Evolutionary conservation across 2,888 invertebrate genomes (phyloP).

Genomic region (Ophion ellenae): DNA sequence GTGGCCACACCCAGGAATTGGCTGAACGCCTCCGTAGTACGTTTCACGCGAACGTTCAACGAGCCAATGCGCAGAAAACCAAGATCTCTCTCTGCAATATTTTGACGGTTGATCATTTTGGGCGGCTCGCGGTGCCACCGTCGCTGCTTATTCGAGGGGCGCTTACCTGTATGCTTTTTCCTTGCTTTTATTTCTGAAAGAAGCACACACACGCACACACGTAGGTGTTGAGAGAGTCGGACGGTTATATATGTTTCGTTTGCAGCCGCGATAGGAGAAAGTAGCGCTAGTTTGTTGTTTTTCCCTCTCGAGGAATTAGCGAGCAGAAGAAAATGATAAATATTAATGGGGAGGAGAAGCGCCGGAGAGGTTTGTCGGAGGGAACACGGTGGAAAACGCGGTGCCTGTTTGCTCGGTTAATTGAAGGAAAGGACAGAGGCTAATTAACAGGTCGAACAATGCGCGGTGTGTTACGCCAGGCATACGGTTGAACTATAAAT

Average conservation of each 20-base stretch:
- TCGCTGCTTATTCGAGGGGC: too few species aligned
- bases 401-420: slow-evolving; percentile 58
- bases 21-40: slow-evolving; percentile 96
- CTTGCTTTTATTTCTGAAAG: slow-evolving; percentile 90
- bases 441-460: slow-evolving; percentile 63
- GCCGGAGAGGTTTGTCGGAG: neutral
- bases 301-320: neutral
- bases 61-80: slow-evolving; percentile 96
- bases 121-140: too few species aligned
- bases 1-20: slow-evolving; percentile 93
- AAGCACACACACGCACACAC: slow-evolving; percentile 71
- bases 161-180: slow-evolving; percentile 89
- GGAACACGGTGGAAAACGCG: slow-evolving; percentile 23
- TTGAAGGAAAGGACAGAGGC: slow-evolving; percentile 61
- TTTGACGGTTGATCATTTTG: neutral
- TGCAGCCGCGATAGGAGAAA: neutral
- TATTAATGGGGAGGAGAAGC: slow-evolving; percentile 25
- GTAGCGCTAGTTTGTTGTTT: too few species aligned
- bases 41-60: slow-evolving; percentile 95
- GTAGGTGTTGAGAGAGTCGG: neutral
- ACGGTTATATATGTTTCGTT: neutral
- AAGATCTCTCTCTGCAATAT: slow-evolving; percentile 91
- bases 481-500: slow-evolving; percentile 48
- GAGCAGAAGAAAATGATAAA: slow-evolving; percentile 49
- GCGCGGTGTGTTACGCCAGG: neutral